Conservation (phyloP, 92 coral and sea anemone species). For the Hydrozoanthus gracilis region DNA sequence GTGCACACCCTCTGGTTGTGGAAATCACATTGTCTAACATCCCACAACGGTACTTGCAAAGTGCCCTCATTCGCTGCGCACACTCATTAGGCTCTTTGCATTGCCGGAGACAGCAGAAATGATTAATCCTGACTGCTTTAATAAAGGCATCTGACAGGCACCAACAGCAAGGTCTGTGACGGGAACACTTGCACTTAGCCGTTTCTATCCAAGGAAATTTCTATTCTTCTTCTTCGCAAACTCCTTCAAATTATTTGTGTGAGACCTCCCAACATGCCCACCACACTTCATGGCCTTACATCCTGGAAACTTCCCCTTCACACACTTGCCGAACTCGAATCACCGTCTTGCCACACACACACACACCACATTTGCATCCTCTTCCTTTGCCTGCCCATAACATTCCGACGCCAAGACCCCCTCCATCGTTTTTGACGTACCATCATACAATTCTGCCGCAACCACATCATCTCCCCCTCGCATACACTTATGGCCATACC, state of each 20-base stretch:
- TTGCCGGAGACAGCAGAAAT: conserved; percentile 70
- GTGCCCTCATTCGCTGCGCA: not conserved
- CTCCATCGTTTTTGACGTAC: too few species aligned
- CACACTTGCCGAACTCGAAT: too few species aligned
- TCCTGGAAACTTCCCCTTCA: too few species aligned
- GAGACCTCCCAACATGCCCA: too few species aligned
- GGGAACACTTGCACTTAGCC: conserved; percentile 48
- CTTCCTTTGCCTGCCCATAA: too few species aligned
- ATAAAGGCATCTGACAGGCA: conserved; percentile 58
- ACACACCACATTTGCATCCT: too few species aligned
- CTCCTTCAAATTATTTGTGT: not conserved
- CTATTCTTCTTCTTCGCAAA: conserved; percentile 1
- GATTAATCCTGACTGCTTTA: conserved; percentile 58
- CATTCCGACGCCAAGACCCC: too few species aligned
- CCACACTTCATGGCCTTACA: too few species aligned
- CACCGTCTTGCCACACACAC: too few species aligned
- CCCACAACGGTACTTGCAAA: conserved; percentile 28
- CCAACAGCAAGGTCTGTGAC: conserved; percentile 65
- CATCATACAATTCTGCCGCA: too few species aligned
- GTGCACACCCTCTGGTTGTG: not conserved
- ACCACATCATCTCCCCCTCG: too few species aligned
- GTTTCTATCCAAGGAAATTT: conserved; percentile 56
- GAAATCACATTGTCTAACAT: not conserved
- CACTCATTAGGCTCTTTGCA: conserved; percentile 38
- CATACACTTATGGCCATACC: too few species aligned